Base-by-base conservation (phyloP, 2,797 vertebrate genomes). In the Tympanoctomys barrerae region DNA sequence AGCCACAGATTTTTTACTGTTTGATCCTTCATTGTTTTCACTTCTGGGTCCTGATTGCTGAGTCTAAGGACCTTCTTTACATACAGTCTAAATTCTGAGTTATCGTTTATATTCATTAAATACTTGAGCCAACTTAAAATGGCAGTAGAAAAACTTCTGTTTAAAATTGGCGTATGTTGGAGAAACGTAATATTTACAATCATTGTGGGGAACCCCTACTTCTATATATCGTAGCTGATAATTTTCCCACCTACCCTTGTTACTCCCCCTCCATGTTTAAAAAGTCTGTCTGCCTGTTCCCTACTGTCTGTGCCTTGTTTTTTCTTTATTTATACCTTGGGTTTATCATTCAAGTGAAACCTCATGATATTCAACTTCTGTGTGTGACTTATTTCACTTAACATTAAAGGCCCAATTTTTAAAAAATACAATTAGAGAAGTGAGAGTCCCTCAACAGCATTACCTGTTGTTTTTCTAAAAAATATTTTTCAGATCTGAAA, bases 401-500 rank as follows among this genome's bases (percentile, higher is more conserved):
- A 52, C 26, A 31, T 28, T 77, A 49, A 7, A 21, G 39, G 22
- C 24, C 21, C 39, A 46, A 85, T 86, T 64, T 36, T 88, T 87
- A 91, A 77, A 89, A 89, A 84, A 75, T 36, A 1, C 59, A 59
- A 36, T 62, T 88, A 14, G 62, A 89, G 24, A 28, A 89, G 6
- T 91, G 6, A 71, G 5, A 78, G n/a, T 19, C 39, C 46, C 36
- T 49, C 26, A 42, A 46, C 36, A 82, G 73, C 61, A 42, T 82
- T 91, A 39, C 16, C 19, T 89, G 59, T 77, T 87, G 64, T 46
- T 80, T 96, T 87, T 84, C 31, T 21, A 95, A 64, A 75, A 81
- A 59, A 57, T 0, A 71, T 88, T 93, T 93, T 95, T 88, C 42
- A 94, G 49, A 79, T 90, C 75, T 83, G 90, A 93, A 88, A 52